Evolutionary conservation across 92 coral and sea anemone genomes (phyloP), one percentile per base, ranked within the genome.

Genomic region (Heteractis magnifica): DNA sequence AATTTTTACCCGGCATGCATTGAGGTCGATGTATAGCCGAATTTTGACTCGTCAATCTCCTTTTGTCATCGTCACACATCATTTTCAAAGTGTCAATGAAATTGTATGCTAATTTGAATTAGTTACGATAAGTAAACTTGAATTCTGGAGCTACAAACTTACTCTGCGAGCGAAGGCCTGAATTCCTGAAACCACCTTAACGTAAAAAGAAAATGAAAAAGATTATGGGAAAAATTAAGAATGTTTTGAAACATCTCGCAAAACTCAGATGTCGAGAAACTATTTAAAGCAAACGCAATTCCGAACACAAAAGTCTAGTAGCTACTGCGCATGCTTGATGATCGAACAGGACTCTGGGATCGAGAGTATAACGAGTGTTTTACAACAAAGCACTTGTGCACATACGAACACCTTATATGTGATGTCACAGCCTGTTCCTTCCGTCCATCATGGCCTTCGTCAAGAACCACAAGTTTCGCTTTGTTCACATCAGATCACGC

Each of bases 91-190:
- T 4, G 20, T 59, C 7, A 18, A 62, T 5, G 5, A 62, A 18
- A 62, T 19, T 16, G 68, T 7, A 26, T 48, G 44, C 44, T 1
- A 34, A 1, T 34, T 13, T 13, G 1, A 13, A 60, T 13, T n/a
- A 59, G 68, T 60, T 60, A 60, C 70, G 70, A n/a, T 60, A 2
- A 60, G 1, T 34, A 34, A 34, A 34, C 3, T 34, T 34, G 44
- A 34, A 34, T 34, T 34, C 44, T 34, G 44, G 26, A 62, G 21
- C 18, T 23, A 62, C 48, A 49, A 64, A 72, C 78, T 56, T 53
- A 95, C 98, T 97, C 89, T 95, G 77, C 98, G 90, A 70, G 92
- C 94, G 71, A 95, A 89, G 23, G 98, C 98, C 82, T 90, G 95
- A 58, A 95, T 73, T 26, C 94, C 94, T 72, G 65, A 65, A 20